Percentiles rank a stretch among this genome's conserved stretches.
phyloP scores from a whole-genome alignment of 2,797 vertebrate genomes.

The Pangasius djambal region DNA sequence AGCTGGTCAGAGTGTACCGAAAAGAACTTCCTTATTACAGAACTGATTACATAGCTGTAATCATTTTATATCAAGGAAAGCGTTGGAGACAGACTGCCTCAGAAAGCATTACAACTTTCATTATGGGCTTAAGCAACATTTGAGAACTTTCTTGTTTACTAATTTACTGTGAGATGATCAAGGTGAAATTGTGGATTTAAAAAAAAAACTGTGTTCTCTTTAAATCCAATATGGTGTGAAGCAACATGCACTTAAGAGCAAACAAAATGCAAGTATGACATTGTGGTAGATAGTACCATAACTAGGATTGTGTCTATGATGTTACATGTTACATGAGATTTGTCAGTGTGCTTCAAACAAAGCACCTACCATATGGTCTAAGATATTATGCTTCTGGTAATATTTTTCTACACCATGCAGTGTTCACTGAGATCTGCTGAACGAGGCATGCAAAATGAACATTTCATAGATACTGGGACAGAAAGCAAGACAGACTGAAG shows the following conservation, averaged over 20 bases:
- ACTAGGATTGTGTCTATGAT: background rate
- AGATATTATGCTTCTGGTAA: no score
- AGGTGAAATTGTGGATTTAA: background rate
- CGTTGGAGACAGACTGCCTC: background rate
- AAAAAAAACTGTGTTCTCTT: slow-evolving; percentile 1
- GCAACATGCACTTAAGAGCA: slow-evolving; percentile 43
- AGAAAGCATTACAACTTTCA: slow-evolving; percentile 26
- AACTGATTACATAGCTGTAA: background rate
- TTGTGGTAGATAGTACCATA: background rate
- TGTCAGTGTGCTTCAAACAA: background rate
- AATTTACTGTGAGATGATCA: slow-evolving; percentile 20
- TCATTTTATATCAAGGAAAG: background rate
- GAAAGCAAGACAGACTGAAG: background rate
- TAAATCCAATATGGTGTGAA: slow-evolving; percentile 10
- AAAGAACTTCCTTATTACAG: slow-evolving; percentile 3
- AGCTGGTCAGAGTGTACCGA: background rate
- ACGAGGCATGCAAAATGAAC: background rate
- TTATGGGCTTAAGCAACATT: background rate
- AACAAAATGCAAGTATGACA: slow-evolving; percentile 17
- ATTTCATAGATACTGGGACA: no score
- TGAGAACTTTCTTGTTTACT: background rate
- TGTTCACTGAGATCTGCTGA: background rate
- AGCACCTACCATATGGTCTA: background rate
- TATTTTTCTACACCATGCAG: background rate
- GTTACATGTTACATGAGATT: background rate